Evolutionary conservation across 2,797 vertebrate species (phyloP).

Genomic region (Hoplostethus mediterraneus): DNA sequence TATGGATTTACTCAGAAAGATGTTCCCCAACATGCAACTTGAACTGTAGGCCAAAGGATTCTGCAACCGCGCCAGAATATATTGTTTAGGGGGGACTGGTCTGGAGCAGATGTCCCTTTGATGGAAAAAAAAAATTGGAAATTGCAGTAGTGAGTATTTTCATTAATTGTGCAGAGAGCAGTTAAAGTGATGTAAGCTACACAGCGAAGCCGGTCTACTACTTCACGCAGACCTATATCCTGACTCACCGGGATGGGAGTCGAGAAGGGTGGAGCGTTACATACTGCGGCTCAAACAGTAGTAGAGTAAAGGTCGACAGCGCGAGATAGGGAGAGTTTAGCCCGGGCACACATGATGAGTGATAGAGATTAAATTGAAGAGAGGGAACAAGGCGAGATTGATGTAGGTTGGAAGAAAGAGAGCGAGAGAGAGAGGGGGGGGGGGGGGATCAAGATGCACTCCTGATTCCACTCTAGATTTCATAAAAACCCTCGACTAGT

Average conservation of each 20-base stretch:
- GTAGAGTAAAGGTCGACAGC: constrained; percentile 67
- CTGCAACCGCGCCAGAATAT: neutral
- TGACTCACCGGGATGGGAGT: constrained; percentile 65
- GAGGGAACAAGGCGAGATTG: constrained; percentile 51
- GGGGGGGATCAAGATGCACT: constrained; percentile 44
- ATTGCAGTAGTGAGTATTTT: neutral
- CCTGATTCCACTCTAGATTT: constrained; percentile 49
- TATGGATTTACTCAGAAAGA: neutral
- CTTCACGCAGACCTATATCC: constrained; percentile 28
- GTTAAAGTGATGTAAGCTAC: constrained; percentile 1
- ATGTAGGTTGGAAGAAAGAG: constrained; percentile 45
- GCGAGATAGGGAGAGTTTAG: constrained; percentile 64
- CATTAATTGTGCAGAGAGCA: constrained; percentile 5
- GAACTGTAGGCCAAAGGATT: neutral
- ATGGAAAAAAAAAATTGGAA: neutral
- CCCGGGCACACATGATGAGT: constrained; percentile 58
- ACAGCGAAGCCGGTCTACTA: constrained; percentile 5
- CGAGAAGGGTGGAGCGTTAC: constrained; percentile 65
- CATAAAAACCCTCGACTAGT: constrained; percentile 8
- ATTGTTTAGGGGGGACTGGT: neutral
- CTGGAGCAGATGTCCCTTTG: neutral
- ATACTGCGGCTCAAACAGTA: constrained; percentile 67
- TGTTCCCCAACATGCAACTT: no score
- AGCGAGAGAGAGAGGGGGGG: no score
- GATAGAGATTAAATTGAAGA: constrained; percentile 69